Evolutionary conservation across 64 coral and sea anemone species (phyloP).

Genomic region (Cladopsammia gracilis): DNA sequence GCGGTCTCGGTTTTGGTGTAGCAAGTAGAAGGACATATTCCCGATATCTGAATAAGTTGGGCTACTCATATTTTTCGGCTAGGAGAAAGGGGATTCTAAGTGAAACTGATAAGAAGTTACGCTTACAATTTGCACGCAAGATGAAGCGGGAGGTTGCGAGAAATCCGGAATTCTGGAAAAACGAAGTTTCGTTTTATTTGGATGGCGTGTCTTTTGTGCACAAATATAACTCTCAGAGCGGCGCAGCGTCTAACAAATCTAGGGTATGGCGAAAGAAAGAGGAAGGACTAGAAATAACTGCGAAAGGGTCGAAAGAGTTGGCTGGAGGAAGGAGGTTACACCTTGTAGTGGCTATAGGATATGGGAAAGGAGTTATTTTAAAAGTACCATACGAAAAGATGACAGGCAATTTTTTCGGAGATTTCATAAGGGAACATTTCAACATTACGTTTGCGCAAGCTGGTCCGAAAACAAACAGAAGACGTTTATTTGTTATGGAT

Average conservation of each 20-base stretch:
- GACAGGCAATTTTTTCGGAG: conserved; percentile 46
- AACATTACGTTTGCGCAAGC: conserved; percentile 54
- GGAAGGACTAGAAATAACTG: conserved; percentile 56
- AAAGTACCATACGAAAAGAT: conserved; percentile 56
- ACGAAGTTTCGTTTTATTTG: conserved; percentile 52
- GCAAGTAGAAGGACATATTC: conserved; percentile 59
- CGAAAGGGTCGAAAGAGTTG: conserved; percentile 58
- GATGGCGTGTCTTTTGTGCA: conserved; percentile 62
- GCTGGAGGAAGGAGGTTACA: conserved; percentile 60
- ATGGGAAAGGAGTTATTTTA: conserved; percentile 56
- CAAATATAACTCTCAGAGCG: conserved; percentile 28
- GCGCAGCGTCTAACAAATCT: not conserved
- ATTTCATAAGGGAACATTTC: conserved; percentile 48
- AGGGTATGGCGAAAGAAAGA: conserved; percentile 9
- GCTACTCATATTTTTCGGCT: conserved; percentile 31
- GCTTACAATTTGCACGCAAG: conserved; percentile 12
- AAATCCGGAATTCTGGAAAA: conserved; percentile 37
- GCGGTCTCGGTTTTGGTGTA: conserved; percentile 15
- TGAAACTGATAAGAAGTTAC: conserved; percentile 47
- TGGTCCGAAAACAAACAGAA: conserved; percentile 22
- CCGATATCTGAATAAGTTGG: conserved; percentile 41
- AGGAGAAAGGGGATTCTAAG: conserved; percentile 54
- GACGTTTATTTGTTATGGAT: conserved; percentile 63
- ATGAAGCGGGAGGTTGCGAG: conserved; percentile 2
- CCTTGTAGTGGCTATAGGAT: conserved; percentile 59